These are phyloP conservation scores for Pangasius djambal DNA, from an alignment of 2,797 vertebrate species.

Conservation along the genomic window DNA sequence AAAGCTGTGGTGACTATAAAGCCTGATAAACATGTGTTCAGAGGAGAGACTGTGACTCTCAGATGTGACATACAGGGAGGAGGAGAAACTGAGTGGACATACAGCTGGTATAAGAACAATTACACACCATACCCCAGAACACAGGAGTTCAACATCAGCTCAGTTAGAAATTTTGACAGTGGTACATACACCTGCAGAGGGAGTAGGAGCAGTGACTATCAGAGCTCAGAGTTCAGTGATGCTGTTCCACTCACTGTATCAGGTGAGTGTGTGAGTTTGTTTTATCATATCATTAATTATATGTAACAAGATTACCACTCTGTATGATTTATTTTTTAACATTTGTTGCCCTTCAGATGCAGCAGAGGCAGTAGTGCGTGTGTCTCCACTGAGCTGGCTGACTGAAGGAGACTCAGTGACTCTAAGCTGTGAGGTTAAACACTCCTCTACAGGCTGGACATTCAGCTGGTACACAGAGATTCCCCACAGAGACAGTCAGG, in stretches of 20 bases:
- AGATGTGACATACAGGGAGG: neutral
- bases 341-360: neutral
- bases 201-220: neutral
- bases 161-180: neutral
- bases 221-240: conserved; percentile 9
- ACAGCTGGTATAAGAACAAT: neutral
- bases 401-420: conserved; percentile 56
- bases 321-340: neutral
- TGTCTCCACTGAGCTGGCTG: conserved; percentile 58
- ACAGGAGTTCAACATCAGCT: neutral
- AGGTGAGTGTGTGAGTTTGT: neutral
- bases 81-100: neutral
- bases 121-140: neutral
- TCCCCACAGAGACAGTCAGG: neutral
- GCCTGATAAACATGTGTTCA: neutral
- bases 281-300: neutral
- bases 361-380: conserved; percentile 44
- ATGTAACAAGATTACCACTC: neutral
- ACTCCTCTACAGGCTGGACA: conserved; percentile 57
- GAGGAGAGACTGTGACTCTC: neutral
- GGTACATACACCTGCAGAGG: neutral
- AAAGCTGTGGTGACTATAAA: neutral
- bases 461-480: conserved; percentile 60
- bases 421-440: conserved; percentile 26
- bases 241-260: neutral